These are phyloP conservation scores for Euplagia quadripunctaria DNA, from an alignment of 2,888 invertebrate species.

Conservation along the genomic window DNA sequence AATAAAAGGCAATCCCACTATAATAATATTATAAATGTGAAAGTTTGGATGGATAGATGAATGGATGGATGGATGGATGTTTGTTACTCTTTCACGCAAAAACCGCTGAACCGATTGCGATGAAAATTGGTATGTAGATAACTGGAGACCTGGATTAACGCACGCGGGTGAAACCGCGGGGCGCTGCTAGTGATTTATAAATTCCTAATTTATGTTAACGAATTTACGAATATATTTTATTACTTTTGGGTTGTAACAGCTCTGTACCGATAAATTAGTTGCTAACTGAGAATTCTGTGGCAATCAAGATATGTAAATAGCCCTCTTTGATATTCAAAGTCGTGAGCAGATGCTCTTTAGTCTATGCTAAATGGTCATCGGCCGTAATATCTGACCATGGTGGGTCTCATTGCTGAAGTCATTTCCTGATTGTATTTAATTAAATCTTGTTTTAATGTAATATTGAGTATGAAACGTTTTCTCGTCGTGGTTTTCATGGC, in stretches of 20 bases:
- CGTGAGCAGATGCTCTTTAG: slow-evolving; percentile 61
- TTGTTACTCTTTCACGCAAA: no score
- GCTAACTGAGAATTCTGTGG: slow-evolving; percentile 57
- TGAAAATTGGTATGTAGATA: no score
- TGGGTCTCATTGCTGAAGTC: not conserved
- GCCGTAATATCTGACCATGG: slow-evolving; percentile 63
- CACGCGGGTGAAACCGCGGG: no score
- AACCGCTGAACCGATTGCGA: no score
- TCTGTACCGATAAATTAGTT: slow-evolving; percentile 61
- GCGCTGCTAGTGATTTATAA: no score
- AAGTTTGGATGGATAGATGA: no score
- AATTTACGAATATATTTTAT: not conserved
- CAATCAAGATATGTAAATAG: slow-evolving; percentile 78
- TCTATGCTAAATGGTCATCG: slow-evolving; percentile 49
- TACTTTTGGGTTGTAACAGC: slow-evolving; percentile 39
- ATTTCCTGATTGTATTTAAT: slow-evolving; percentile 2
- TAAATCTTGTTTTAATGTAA: not conserved
- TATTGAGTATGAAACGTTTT: not conserved
- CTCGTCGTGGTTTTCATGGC: not conserved
- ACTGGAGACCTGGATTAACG: no score
- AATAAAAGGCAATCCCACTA: no score
- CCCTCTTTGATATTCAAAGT: slow-evolving; percentile 75
- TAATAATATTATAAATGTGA: no score
- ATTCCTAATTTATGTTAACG: not conserved
- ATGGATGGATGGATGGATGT: no score